Conservation (phyloP, 1,140 invertebrate genomes). For the Pantala flavescens region DNA sequence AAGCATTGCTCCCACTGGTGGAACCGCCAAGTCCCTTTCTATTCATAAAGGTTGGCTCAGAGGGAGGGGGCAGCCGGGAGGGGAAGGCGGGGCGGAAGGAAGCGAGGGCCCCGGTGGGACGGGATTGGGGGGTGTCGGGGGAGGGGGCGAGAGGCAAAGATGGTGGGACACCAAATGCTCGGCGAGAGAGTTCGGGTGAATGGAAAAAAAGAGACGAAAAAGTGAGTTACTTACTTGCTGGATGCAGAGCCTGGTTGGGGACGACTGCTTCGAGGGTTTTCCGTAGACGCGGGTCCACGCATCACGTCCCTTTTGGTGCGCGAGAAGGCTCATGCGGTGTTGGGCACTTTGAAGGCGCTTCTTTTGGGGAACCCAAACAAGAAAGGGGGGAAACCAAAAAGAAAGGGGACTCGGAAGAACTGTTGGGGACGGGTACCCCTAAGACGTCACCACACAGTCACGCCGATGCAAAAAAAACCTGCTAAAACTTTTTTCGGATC, state of each 20-base stretch:
- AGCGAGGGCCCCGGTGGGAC: not conserved
- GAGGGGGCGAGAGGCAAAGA: not conserved
- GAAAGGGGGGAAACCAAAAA: not conserved
- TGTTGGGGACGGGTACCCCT: not conserved
- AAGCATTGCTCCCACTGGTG: constrained; percentile 3
- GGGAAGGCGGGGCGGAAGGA: not conserved
- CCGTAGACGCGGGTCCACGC: not conserved
- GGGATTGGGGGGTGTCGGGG: not conserved
- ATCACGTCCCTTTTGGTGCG: not conserved
- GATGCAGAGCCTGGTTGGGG: not conserved
- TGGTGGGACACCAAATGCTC: not conserved
- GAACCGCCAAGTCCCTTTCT: not conserved
- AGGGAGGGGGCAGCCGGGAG: not conserved
- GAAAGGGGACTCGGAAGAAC: not conserved
- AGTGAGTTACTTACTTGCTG: not conserved
- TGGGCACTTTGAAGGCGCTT: too few species aligned
- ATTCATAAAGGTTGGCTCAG: constrained; percentile 9
- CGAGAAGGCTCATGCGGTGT: not conserved
- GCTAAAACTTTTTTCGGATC: too few species aligned
- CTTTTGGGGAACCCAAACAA: not conserved
- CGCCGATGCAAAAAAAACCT: too few species aligned
- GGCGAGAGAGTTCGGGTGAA: not conserved
- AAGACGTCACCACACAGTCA: too few species aligned
- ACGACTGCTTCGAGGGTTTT: not conserved
- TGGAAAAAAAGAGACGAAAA: not conserved